phyloP scores from a whole-genome alignment of 2,113 vertebrate species.

The Anguilla japonica region DNA sequence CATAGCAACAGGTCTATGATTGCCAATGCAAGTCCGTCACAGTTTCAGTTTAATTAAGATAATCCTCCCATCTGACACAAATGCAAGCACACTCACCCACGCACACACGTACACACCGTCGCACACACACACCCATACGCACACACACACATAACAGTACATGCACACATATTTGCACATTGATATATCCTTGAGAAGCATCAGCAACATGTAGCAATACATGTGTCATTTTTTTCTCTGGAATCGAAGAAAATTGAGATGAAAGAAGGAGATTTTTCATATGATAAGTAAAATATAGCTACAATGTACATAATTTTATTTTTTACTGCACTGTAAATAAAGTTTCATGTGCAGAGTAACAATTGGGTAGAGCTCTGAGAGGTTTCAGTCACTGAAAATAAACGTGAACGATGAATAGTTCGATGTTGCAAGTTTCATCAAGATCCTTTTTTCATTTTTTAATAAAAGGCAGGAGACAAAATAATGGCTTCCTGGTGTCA shows the following conservation, averaged over 20 bases:
- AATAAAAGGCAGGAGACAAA: not conserved
- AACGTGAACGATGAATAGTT: no score
- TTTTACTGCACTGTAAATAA: not conserved
- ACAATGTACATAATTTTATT: not conserved
- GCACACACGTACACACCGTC: not conserved
- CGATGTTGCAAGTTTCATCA: no score
- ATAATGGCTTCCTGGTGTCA: not conserved
- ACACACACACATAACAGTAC: conserved; percentile 6
- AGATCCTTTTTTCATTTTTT: not conserved
- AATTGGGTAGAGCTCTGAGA: not conserved
- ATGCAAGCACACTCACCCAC: not conserved
- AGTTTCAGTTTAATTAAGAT: conserved; percentile 31
- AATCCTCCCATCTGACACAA: not conserved
- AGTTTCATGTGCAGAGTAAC: not conserved
- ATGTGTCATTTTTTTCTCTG: not conserved
- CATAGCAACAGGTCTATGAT: conserved; percentile 56
- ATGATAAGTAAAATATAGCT: not conserved
- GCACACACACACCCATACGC: not conserved
- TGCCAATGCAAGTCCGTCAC: conserved; percentile 63
- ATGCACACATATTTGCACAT: conserved; percentile 9
- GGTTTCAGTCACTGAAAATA: not conserved
- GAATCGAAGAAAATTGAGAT: not conserved
- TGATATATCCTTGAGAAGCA: conserved; percentile 28
- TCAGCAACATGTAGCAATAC: conserved; percentile 21
- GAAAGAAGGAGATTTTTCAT: not conserved